phyloP scores from a whole-genome alignment of 2,113 vertebrate species.

The Oreochromis niloticus region DNA sequence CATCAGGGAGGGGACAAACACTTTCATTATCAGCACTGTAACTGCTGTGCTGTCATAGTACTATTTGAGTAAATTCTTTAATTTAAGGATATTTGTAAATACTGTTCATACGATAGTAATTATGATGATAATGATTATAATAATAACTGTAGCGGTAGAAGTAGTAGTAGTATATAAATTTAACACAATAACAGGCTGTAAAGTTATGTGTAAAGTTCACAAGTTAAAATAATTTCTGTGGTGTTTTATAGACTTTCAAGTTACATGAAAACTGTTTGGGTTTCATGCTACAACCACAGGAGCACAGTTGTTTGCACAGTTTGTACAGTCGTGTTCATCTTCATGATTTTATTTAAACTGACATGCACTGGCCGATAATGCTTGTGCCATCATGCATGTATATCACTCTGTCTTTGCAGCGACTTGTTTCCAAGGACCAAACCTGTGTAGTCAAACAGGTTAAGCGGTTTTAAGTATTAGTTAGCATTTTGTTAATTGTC shows the following conservation, averaged over 20 bases:
- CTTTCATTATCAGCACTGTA: not conserved
- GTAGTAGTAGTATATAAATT: not conserved
- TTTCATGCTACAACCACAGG: not conserved
- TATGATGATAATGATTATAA: not conserved
- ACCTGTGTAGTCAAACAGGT: not conserved
- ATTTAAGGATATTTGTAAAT: not conserved
- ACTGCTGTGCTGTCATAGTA: not conserved
- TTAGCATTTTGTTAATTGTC: slow-evolving; percentile 13
- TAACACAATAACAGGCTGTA: not conserved
- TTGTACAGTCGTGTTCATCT: not conserved
- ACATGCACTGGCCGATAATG: not conserved
- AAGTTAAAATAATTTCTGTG: not conserved
- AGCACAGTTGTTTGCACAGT: not conserved
- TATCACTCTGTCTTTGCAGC: not conserved
- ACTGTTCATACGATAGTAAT: not conserved
- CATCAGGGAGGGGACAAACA: not conserved
- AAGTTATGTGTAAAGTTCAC: not conserved
- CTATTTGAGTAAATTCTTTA: not conserved
- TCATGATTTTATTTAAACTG: not conserved
- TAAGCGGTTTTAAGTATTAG: not conserved
- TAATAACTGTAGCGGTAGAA: not conserved
- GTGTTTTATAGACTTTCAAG: not conserved
- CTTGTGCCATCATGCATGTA: not conserved
- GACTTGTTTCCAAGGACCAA: not conserved
- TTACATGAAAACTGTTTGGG: not conserved